Evolutionary conservation across 2,113 vertebrate species (phyloP), one percentile per base, ranked within the genome.

Genomic region (Montifringilla adamsi): DNA sequence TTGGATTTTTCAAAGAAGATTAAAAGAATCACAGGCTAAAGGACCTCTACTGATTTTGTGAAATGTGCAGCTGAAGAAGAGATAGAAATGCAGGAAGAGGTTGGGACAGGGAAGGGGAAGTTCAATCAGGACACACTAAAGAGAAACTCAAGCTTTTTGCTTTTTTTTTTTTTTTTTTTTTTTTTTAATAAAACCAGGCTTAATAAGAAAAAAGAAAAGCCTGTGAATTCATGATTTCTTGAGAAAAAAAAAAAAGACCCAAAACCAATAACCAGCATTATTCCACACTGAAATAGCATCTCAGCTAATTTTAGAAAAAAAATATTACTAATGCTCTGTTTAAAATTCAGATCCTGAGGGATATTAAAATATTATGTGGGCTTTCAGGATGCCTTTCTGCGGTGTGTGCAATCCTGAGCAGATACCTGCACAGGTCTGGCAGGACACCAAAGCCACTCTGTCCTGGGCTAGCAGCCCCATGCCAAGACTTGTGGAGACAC

Each of bases 291-390:
- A 96, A 97, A 96, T 37, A 77, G 95, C 96, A 92, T 97, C 92
- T 97, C 90, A 91, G 97, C 96, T 98, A 97, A 98, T 98, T 98
- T 95, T 95, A 98, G 98, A 95, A 92, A 96, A 96, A 96, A 97
- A 98, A 95, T 97, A 98, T 97, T 98, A 98, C 98, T 97, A 97
- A 98, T 96, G 91, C 91, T 96, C 59, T 97, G 75, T 95, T 96
- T 98, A 97, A 96, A 94, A 94, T 97, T 95, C 96, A 58, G 33
- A 20, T 64, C 64, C 56, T 52, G 69, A 68, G 18, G 31, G 13
- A 79, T 23, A 79, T 78, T 6, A 68, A 87, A 91, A 84, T 44
- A 68, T 7, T 13, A 35, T 37, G 21, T 12, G 49, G 60, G 52
- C 22, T 84, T 81, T 80, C 76, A 64, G 62, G 44, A 49, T 21